Conservation (phyloP, 2,113 vertebrate species). For the Eubucco bourcierii region DNA sequence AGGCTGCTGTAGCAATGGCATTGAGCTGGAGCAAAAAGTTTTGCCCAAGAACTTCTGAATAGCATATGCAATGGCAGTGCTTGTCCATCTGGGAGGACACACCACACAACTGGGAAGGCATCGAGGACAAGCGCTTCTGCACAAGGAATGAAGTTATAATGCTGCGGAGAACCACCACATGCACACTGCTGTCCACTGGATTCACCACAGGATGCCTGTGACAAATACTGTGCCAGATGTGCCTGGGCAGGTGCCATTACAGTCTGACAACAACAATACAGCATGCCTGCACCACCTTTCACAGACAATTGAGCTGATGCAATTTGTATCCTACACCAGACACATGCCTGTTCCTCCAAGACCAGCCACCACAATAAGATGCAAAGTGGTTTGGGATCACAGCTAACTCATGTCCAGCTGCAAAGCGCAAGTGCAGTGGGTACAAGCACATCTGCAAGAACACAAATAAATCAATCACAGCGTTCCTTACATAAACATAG, state of each 20-base stretch:
- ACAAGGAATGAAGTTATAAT: neutral
- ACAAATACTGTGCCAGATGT: neutral
- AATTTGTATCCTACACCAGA: neutral
- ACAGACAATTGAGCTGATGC: neutral
- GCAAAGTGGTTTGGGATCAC: neutral
- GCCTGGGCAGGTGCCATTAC: neutral
- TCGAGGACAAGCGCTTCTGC: neutral
- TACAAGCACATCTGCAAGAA: neutral
- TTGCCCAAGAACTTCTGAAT: neutral
- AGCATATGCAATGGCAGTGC: rapidly evolving
- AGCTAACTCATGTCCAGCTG: neutral
- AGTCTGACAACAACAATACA: neutral
- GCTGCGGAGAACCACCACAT: neutral
- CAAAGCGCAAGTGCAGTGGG: neutral
- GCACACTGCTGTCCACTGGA: neutral
- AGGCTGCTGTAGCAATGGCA: neutral
- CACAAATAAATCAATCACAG: neutral
- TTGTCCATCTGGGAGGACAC: neutral
- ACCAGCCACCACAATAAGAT: rapidly evolving
- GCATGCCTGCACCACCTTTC: neutral
- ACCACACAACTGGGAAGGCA: neutral
- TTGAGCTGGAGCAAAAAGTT: neutral
- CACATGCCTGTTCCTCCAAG: neutral
- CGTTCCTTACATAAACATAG: neutral
- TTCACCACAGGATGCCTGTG: neutral